Evolutionary conservation across 2,888 invertebrate genomes (phyloP), one percentile per base, ranked within the genome.

Genomic region (Molanna angustata): DNA sequence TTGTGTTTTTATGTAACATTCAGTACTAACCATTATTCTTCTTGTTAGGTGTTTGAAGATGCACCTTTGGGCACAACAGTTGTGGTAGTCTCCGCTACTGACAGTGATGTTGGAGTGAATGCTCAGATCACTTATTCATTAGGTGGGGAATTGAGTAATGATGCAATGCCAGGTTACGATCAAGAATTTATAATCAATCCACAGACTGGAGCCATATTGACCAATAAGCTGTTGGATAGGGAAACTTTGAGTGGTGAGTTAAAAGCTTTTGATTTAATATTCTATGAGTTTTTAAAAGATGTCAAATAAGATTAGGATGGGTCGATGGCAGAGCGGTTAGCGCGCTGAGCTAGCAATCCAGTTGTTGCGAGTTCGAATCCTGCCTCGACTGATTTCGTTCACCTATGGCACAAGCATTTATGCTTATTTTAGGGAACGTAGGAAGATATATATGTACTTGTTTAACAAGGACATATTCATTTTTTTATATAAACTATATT

Each of bases 21-120:
- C 14, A 9, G 35, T 35, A 35, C 6, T 6, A 6, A 35, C 9
- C 13, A 9, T 35, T 27, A 27, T 7, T 27, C 6, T 7, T 16
- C 14, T 17, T 9, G 3, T n/a, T 73, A 84, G 69, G 82, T 95
- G 0, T 91, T 93, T 65, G 98, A 99, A 76, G 94, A 97, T 71
- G 89, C 93, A 0, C 88, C 91, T 0, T 74, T 94, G 17, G 97
- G 96, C 0, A 90, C 92, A 0, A 94, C 94, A 0, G 93, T 98
- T 0, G 76, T 95, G 0, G 89, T 94, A 0, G 91, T 98, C 0
- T 88, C 90, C 0, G 96, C 98, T 0, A 87, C 88, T 0, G 98
- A 98, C 68, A 90, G 89, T 54, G 98, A 98, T 72, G 93, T 94
- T 1, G 97, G 96, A 0, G 82, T 94, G 41, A 98, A 98, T 73